Conservation (phyloP, 1,140 invertebrate genomes). For the Prorops nasuta region DNA sequence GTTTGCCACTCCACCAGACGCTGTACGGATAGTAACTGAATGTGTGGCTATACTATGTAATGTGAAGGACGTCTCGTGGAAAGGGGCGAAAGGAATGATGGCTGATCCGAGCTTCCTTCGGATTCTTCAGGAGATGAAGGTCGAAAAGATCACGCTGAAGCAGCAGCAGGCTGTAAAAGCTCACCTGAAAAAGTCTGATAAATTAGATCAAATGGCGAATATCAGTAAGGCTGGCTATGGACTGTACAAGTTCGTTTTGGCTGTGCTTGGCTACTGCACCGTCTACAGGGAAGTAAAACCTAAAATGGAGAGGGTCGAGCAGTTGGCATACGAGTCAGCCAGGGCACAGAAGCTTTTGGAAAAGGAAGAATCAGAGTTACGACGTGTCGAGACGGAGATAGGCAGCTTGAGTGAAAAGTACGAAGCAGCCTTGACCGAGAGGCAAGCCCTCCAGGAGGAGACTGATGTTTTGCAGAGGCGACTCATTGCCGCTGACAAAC, state of each 20-base stretch:
- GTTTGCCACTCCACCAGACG: constrained; percentile 85
- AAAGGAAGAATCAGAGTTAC: constrained; percentile 74
- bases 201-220: constrained; percentile 72
- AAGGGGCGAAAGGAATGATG: constrained; percentile 87
- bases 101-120: constrained; percentile 81
- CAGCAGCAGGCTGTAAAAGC: constrained; percentile 70
- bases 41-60: constrained; percentile 82
- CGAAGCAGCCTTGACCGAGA: constrained; percentile 70
- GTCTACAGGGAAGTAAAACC: constrained; percentile 85
- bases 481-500: constrained; percentile 78
- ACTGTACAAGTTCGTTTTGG: constrained; percentile 80
- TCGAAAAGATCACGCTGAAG: constrained; percentile 72
- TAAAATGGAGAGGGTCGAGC: constrained; percentile 79
- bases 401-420: constrained; percentile 72
- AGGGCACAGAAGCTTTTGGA: constrained; percentile 67
- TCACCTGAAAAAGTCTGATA: constrained; percentile 70
- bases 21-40: constrained; percentile 84
- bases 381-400: constrained; percentile 69
- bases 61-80: constrained; percentile 84
- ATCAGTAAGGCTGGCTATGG: constrained; percentile 81
- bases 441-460: constrained; percentile 77
- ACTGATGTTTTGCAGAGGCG: constrained; percentile 79
- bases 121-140: constrained; percentile 80
- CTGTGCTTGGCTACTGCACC: constrained; percentile 81
- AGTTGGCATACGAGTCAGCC: constrained; percentile 67